A percentile compares a stretch with the other conserved stretches of the same genome.
These are phyloP conservation scores for Hippotragus niger DNA, from an alignment of 2,113 vertebrate species.

Conservation along the genomic window DNA sequence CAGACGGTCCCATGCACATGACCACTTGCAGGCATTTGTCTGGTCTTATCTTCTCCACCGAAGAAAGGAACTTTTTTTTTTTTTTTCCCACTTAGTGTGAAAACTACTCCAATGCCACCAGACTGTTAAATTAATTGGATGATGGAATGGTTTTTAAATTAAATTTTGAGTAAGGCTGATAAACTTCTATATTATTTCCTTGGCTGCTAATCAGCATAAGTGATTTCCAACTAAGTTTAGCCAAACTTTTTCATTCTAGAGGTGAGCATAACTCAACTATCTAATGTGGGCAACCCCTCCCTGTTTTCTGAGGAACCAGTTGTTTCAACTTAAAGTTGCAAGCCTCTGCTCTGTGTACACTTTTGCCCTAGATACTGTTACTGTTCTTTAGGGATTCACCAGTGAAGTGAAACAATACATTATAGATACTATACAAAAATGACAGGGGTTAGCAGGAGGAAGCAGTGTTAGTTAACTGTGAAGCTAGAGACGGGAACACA, in stretches of 20 bases:
- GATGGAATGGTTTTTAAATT: background rate
- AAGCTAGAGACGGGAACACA: background rate
- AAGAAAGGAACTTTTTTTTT: background rate
- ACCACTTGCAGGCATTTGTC: background rate
- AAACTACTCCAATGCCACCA: background rate
- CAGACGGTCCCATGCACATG: too few relatives aligned
- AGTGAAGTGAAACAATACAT: background rate
- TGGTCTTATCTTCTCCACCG: background rate
- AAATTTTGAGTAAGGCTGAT: background rate
- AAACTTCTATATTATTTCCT: background rate
- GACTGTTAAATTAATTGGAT: background rate
- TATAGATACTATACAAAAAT: background rate
- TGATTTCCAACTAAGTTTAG: constrained; percentile 10
- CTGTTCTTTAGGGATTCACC: background rate
- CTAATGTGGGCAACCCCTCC: background rate
- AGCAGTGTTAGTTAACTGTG: background rate
- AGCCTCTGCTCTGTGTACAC: background rate
- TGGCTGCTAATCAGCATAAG: background rate
- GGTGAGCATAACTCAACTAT: background rate
- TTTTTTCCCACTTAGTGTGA: background rate
- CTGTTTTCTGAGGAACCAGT: background rate
- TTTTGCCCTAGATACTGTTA: background rate
- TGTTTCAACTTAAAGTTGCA: background rate
- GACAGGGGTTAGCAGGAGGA: background rate
- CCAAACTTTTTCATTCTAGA: background rate